Evolutionary conservation across 2,888 invertebrate genomes (phyloP).

Genomic region (Coenonympha glycerion): DNA sequence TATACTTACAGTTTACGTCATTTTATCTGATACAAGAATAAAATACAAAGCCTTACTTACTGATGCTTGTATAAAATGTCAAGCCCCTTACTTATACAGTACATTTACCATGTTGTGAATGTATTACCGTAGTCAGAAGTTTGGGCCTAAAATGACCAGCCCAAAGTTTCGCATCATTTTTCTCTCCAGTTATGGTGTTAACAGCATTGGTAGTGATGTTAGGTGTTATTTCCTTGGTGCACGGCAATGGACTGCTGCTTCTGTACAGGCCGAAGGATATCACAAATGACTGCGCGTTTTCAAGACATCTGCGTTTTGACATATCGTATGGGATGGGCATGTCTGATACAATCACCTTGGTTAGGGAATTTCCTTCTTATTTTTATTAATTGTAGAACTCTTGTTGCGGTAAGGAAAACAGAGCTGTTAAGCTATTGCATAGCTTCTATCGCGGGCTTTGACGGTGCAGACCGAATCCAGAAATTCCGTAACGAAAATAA

Average conservation of each 20-base stretch:
- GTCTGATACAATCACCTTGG: conserved; percentile 65
- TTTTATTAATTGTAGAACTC: neutral
- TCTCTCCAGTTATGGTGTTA: neutral
- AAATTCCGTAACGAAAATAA: too few relatives aligned
- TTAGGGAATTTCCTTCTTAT: conserved; percentile 26
- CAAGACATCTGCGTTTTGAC: conserved; percentile 50
- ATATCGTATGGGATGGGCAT: conserved; percentile 65
- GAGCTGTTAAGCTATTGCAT: too few relatives aligned
- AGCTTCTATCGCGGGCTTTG: too few relatives aligned
- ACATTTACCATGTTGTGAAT: too few relatives aligned
- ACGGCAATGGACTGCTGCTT: conserved; percentile 44
- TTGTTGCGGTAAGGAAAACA: too few relatives aligned
- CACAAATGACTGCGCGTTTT: conserved; percentile 50
- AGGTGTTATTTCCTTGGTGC: conserved; percentile 18
- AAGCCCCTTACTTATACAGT: neutral
- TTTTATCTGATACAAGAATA: neutral
- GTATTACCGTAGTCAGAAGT: too few relatives aligned
- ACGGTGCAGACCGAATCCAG: too few relatives aligned
- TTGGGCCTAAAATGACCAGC: too few relatives aligned
- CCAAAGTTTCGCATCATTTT: too few relatives aligned
- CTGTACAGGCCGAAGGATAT: conserved; percentile 56
- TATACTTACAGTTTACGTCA: neutral
- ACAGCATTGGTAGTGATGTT: neutral
- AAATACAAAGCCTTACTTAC: too few relatives aligned
- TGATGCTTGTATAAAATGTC: neutral